These are phyloP conservation scores for Caretta caretta DNA, from an alignment of 2,113 vertebrate genomes.

Conservation along the genomic window DNA sequence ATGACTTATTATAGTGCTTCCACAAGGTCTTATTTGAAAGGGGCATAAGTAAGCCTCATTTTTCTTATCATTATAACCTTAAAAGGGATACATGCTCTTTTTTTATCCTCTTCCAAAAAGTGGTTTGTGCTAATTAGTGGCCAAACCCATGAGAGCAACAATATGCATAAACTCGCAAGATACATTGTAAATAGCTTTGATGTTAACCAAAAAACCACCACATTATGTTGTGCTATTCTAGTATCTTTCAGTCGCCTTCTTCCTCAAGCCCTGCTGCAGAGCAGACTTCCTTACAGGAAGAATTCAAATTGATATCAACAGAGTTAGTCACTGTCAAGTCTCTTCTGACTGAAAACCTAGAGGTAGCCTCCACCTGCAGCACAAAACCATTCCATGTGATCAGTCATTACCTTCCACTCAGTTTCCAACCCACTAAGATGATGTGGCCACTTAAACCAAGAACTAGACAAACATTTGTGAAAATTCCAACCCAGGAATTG, in stretches of 20 bases:
- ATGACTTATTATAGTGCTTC: conserved; percentile 47
- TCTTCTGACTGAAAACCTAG: conserved; percentile 67
- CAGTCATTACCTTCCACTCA: conserved; percentile 70
- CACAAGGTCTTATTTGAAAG: conserved; percentile 30
- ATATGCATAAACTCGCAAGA: conserved; percentile 63
- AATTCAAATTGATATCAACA: conserved; percentile 35
- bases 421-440: conserved; percentile 54
- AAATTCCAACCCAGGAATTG: neutral
- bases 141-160: conserved; percentile 51
- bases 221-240: conserved; percentile 30
- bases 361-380: conserved; percentile 68
- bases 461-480: neutral
- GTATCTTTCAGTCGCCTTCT: conserved; percentile 16
- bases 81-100: conserved; percentile 11
- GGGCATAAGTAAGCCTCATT: neutral
- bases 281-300: conserved; percentile 59
- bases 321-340: conserved; percentile 39
- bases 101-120: neutral
- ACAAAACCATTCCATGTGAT: conserved; percentile 59
- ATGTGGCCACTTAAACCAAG: neutral
- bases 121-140: conserved; percentile 41
- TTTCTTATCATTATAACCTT: conserved; percentile 46
- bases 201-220: conserved; percentile 49
- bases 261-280: conserved; percentile 52
- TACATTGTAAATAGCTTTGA: conserved; percentile 51